phyloP scores from a whole-genome alignment of 2,888 invertebrate species.

The Eupithecia pulchellata region DNA sequence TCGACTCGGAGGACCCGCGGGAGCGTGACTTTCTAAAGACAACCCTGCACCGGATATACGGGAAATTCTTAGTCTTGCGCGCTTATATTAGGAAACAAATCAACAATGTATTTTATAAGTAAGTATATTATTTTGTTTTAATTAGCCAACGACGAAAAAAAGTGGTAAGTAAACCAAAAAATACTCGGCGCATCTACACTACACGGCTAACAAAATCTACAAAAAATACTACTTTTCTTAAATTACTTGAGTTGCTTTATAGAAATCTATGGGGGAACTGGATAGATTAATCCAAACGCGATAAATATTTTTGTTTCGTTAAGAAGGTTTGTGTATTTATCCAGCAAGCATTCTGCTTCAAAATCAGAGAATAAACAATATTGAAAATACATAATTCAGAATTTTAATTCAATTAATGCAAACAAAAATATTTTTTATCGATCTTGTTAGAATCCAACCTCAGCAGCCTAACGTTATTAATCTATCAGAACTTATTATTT shows the following conservation, averaged over 20 bases:
- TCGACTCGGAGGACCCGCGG: slow-evolving; percentile 98
- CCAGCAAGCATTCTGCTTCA: not conserved
- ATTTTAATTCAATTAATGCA: not conserved
- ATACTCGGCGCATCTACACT: too few species aligned
- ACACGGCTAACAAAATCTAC: too few species aligned
- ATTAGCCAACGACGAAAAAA: too few species aligned
- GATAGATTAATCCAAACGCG: not conserved
- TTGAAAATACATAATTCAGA: not conserved
- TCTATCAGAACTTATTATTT: not conserved
- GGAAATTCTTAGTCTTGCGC: slow-evolving; percentile 97
- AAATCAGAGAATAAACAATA: not conserved
- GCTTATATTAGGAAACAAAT: slow-evolving; percentile 99
- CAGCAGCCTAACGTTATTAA: not conserved
- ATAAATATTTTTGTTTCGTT: too few species aligned
- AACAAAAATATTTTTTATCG: not conserved
- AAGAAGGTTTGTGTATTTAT: not conserved
- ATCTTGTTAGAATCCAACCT: not conserved
- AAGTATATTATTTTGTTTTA: slow-evolving; percentile 49
- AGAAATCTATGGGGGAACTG: not conserved
- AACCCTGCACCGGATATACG: slow-evolving; percentile 98
- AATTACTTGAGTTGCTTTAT: not conserved
- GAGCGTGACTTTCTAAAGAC: slow-evolving; percentile 99
- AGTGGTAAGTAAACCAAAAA: too few species aligned
- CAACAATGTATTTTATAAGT: slow-evolving; percentile 97
- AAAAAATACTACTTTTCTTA: too few species aligned